These are phyloP conservation scores for Aselliscus stoliczkanus DNA, from an alignment of 2,797 vertebrate species.

Conservation along the genomic window DNA sequence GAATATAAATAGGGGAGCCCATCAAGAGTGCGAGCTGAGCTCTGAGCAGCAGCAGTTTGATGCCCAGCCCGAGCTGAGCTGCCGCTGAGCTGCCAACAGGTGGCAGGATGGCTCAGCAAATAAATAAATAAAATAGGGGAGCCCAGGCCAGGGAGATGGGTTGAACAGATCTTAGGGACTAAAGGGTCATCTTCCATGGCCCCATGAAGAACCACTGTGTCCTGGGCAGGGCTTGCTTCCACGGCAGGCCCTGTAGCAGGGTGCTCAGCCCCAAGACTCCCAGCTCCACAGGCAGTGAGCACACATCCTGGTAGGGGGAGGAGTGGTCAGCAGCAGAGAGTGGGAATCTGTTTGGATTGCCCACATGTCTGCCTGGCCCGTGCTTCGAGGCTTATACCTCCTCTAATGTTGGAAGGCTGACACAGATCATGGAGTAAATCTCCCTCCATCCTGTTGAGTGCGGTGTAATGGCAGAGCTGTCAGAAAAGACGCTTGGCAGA, in stretches of 20 bases:
- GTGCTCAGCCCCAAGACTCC: not conserved
- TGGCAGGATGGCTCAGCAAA: too few relatives aligned
- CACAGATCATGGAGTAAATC: not conserved
- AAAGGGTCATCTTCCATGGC: not conserved
- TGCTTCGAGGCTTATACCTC: not conserved
- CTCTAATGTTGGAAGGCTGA: not conserved
- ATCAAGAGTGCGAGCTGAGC: too few relatives aligned
- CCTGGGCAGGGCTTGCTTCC: not conserved
- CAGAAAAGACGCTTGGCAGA: slow-evolving; percentile 61
- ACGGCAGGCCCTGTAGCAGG: too few relatives aligned
- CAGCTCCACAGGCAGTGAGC: not conserved
- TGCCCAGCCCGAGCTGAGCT: too few relatives aligned
- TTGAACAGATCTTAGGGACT: not conserved
- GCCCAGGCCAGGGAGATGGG: not conserved
- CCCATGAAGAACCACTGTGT: not conserved
- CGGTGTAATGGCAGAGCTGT: slow-evolving; percentile 61
- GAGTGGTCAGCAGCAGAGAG: not conserved
- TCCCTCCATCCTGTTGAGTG: not conserved
- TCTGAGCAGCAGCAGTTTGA: too few relatives aligned
- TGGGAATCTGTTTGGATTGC: not conserved
- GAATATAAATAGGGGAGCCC: not conserved
- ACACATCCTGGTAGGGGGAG: not conserved
- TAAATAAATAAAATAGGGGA: not conserved
- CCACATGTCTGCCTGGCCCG: not conserved
- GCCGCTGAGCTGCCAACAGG: too few relatives aligned